Percentiles rank a stretch among this genome's conserved stretches.
phyloP scores from a whole-genome alignment of 2,797 vertebrate genomes.

The Crocodylus rhombifer region DNA sequence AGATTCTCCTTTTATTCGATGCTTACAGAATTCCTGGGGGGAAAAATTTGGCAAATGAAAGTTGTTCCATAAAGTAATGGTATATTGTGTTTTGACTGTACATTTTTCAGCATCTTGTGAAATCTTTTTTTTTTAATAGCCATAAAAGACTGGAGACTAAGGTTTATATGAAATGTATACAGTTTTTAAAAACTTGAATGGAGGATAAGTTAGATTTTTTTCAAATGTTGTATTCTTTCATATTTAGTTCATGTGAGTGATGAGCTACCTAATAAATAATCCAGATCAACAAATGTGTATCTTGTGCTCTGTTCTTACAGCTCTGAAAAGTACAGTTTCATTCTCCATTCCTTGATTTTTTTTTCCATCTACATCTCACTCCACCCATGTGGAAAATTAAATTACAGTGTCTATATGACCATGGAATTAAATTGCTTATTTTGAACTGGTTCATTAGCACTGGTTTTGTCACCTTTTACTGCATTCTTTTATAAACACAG shows the following conservation, averaged over 20 bases:
- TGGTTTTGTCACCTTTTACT: neutral
- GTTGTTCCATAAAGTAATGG: constrained; percentile 20
- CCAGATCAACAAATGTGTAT: neutral
- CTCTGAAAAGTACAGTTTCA: constrained; percentile 1
- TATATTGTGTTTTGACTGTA: constrained; percentile 5
- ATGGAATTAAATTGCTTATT: neutral
- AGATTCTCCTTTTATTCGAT: neutral
- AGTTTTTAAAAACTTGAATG: neutral
- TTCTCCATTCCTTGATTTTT: neutral
- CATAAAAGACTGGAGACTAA: neutral
- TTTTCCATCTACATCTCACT: neutral
- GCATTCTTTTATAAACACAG: neutral
- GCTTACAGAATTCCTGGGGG: neutral
- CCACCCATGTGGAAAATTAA: neutral
- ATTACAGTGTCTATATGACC: neutral
- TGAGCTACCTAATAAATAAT: neutral
- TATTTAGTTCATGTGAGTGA: neutral
- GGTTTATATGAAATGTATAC: neutral
- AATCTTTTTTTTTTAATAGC: neutral
- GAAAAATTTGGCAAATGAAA: neutral
- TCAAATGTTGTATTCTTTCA: neutral
- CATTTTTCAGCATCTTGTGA: neutral
- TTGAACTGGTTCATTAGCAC: neutral
- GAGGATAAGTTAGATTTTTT: neutral
- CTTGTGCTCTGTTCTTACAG: neutral